Evolutionary conservation across 2,797 vertebrate species (phyloP).

Genomic region (Xenopus petersii): DNA sequence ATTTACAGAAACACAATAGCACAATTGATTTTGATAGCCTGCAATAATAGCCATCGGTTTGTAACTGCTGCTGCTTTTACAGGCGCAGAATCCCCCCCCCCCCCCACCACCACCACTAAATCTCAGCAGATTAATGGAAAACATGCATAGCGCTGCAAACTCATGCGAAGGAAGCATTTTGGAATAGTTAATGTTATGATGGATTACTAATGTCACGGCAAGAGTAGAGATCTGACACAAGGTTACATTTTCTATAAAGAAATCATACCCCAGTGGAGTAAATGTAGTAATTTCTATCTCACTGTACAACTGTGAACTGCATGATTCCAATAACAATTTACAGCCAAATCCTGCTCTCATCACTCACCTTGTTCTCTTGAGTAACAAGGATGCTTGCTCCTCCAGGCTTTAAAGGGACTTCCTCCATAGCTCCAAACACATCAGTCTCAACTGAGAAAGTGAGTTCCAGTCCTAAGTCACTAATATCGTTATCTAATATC

Average conservation of each 20-base stretch:
- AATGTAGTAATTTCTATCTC: constrained; percentile 17
- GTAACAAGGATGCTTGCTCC: constrained; percentile 90
- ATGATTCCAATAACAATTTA: constrained; percentile 35
- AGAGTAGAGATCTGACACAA: constrained; percentile 10
- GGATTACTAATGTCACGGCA: constrained; percentile 38
- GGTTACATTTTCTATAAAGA: not conserved
- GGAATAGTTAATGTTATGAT: constrained; percentile 27
- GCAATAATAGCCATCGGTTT: not conserved
- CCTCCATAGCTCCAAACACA: constrained; percentile 97
- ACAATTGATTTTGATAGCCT: constrained; percentile 1
- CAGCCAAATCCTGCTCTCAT: constrained; percentile 40
- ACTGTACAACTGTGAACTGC: constrained; percentile 25
- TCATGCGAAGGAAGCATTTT: constrained; percentile 9
- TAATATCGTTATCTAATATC: constrained; percentile 99
- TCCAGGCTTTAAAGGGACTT: constrained; percentile 91
- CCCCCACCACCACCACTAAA: not conserved
- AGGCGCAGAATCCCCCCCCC: too few relatives aligned
- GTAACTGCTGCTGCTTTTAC: too few relatives aligned
- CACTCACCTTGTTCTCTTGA: constrained; percentile 91
- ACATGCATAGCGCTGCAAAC: not conserved
- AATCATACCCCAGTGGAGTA: constrained; percentile 19
- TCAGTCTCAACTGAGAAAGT: constrained; percentile 97
- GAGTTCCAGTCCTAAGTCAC: constrained; percentile 91
- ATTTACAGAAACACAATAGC: constrained; percentile 8
- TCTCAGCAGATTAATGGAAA: not conserved